Base-by-base conservation (phyloP, 2,797 vertebrate genomes). In the Sebastes aleutianus region DNA sequence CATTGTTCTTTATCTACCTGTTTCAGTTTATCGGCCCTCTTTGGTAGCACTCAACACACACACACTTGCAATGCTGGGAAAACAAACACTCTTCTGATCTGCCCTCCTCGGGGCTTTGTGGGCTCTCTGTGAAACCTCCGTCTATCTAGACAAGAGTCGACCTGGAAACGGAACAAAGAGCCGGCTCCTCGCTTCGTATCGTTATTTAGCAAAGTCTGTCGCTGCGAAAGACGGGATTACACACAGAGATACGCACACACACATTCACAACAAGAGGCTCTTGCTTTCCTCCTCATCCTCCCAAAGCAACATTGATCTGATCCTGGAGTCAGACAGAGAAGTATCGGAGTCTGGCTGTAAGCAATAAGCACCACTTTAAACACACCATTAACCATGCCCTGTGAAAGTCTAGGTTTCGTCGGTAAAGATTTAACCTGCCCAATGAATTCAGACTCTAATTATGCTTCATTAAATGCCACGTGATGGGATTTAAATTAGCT, bases 341-440 rank as follows among this genome's bases (percentile, higher is more conserved):
- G 80, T 85, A 78, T 81, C 81, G 79, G 88, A 82, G 80, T 74
- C 83, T 87, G 87, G 77, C 80, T 76, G 43, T 12, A 16, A 77
- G 77, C 85, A 69, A 80, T 70, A 67, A 87, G 79, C 12, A 20
- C 24, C 85, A 59, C 82, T 88, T 83, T 81, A 92, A 93, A 91
- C 88, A 91, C 86, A 87, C 90, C 92, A 93, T 95, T 95, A 95
- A 92, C 86, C 88, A 83, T 84, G 88, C 87, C 5, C 27, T 69
- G 77, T 27, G 47, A 94, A 94, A 91, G 93, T 89, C 87, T 83
- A 88, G 83, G 92, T 50, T 87, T 86, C 87, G 89, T 95, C 92
- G 89, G 93, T 94, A 94, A 89, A 57, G 74, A 89, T 94, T 94
- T 88, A 90, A 92, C 91, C 90, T 91, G 87, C 82, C 67, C 90